Evolutionary conservation across 2,797 vertebrate genomes (phyloP).

Genomic region (Mormyrops attenuatus): DNA sequence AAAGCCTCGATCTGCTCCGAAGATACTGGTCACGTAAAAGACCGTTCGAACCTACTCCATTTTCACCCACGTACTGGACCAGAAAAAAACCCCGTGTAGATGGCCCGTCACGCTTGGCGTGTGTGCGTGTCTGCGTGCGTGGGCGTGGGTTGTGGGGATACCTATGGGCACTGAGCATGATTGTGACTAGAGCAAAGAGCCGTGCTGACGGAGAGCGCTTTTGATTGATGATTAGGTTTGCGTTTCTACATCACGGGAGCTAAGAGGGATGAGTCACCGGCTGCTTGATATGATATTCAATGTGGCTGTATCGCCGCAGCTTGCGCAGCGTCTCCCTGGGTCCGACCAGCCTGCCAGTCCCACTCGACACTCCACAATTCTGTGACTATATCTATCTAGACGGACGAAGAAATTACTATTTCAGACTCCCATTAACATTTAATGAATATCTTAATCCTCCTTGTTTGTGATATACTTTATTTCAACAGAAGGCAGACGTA

Average conservation of each 20-base stretch:
- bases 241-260: constrained; percentile 44
- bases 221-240: constrained; percentile 49
- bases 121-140: background rate
- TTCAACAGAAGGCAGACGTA: background rate
- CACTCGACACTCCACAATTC: constrained; percentile 14
- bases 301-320: constrained; percentile 37
- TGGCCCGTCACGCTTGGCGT: background rate
- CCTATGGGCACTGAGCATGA: constrained; percentile 20
- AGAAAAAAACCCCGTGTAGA: background rate
- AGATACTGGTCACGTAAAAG: background rate
- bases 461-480: background rate
- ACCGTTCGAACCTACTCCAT: background rate
- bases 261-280: constrained; percentile 49
- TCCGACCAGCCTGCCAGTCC: constrained; percentile 13
- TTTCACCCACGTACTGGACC: background rate
- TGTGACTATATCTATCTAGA: background rate
- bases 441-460: constrained; percentile 1
- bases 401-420: background rate
- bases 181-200: constrained; percentile 34
- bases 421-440: constrained; percentile 13
- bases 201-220: constrained; percentile 36
- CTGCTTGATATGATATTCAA: constrained; percentile 47
- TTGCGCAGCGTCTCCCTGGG: constrained; percentile 27
- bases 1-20: background rate
- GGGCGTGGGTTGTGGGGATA: constrained; percentile 11